Percentiles rank a stretch among this genome's conserved stretches.
Conservation (phyloP, 2,113 vertebrate species). For the Arizona elegans region DNA sequence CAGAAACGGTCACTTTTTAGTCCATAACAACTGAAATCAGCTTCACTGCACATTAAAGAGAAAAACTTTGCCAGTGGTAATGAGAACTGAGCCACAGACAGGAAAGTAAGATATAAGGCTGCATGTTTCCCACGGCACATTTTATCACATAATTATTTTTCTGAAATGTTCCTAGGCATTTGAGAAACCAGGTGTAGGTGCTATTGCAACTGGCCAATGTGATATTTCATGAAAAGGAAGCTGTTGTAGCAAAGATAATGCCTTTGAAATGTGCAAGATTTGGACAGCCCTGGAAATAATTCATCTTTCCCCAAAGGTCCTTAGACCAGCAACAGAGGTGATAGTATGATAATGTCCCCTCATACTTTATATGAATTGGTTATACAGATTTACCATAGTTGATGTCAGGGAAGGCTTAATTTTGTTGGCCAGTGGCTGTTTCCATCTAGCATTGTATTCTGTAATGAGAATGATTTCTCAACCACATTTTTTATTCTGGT, state of each 20-base stretch:
- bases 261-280: slow-evolving; percentile 14
- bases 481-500: slow-evolving; percentile 6
- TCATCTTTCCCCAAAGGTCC: background rate
- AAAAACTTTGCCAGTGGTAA: background rate
- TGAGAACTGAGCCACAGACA: slow-evolving; percentile 4
- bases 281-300: slow-evolving; percentile 22
- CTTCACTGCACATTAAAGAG: background rate
- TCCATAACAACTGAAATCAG: background rate
- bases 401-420: background rate
- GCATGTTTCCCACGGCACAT: background rate
- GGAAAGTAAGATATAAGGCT: slow-evolving; percentile 25
- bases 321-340: background rate
- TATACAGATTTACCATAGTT: background rate
- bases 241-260: slow-evolving; percentile 10
- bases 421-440: slow-evolving; percentile 28
- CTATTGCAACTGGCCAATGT: background rate
- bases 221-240: background rate
- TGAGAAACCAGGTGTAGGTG: background rate
- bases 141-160: background rate
- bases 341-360: background rate
- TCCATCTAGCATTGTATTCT: background rate
- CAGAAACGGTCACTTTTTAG: background rate
- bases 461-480: slow-evolving; percentile 32
- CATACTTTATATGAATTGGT: slow-evolving; percentile 13
- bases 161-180: background rate